Base-by-base conservation (phyloP, 2,113 vertebrate species). In the Naja naja region DNA sequence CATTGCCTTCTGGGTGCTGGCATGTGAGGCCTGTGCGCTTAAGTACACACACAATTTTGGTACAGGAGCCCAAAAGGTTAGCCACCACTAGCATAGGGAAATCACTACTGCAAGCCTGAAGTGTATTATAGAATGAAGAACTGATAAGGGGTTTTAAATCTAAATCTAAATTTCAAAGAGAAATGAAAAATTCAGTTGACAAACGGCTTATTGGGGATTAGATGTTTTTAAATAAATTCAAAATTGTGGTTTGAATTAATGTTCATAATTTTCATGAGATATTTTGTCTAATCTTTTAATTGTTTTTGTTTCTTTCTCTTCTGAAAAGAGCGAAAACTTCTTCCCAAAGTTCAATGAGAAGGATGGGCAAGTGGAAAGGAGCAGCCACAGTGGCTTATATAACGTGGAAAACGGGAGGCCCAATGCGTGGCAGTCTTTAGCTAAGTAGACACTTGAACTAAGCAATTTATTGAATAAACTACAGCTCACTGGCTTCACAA, bases 271-370 rank as follows among this genome's bases (percentile, higher is more conserved):
- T 27, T 27, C n/a, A 23, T 53, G 56, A 60, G 30, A 23, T 27
- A 1, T 23, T 45, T 74, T 30, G 27, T n/a, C 10, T 49, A 7
- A 53, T 1, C 0, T 86, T 47, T 93, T 87, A 39, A 0, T 34
- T 90, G 22, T 92, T 92, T 23, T 0, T 0, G 53, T 89, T 25
- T 52, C 11, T 69, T 91, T 0, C 91, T 94, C 93, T 7, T 14
- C 53, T 27, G 0, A 0, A 87, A 94, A 98, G 98, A 6, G 94
- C 95, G 94, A 96, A 93, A 94, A 60, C 47, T 99, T 99, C 97
- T 97, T 96, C 91, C 98, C 98, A n/a, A 93, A 96, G 49, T 99
- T 99, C 96, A 99, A 99, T 10, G 69, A 97, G 88, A 96, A 98
- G 85, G 98, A 98, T 93, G 98, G 97, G 45, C 85, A 90, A 53